Conservation (phyloP, 2,113 vertebrate species). For the Coptodon rendalli region DNA sequence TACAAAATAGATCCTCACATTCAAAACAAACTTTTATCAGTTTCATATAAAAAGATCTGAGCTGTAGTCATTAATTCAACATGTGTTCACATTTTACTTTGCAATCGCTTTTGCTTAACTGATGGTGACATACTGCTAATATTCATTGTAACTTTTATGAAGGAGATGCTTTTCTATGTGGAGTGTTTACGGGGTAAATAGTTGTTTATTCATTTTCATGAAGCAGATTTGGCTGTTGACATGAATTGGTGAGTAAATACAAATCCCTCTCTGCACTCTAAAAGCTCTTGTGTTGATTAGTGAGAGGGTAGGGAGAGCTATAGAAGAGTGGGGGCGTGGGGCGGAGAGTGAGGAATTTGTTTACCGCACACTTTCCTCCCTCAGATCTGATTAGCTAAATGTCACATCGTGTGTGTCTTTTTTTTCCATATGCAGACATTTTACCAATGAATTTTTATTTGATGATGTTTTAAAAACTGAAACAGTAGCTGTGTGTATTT, state of each 20-base stretch:
- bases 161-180: not conserved
- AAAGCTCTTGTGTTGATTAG: slow-evolving; percentile 54
- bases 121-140: not conserved
- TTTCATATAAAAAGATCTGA: not conserved
- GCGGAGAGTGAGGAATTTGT: slow-evolving; percentile 10
- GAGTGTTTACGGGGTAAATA: slow-evolving; percentile 32
- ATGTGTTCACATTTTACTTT: not conserved
- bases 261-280: slow-evolving; percentile 21
- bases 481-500: not conserved
- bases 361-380: slow-evolving; percentile 39
- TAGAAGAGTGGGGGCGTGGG: not conserved
- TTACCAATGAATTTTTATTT: not conserved
- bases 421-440: not conserved
- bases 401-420: slow-evolving; percentile 23
- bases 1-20: not conserved
- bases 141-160: not conserved
- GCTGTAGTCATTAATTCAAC: not conserved
- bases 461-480: not conserved
- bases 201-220: slow-evolving; percentile 30
- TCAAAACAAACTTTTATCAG: not conserved
- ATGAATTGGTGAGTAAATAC: slow-evolving; percentile 50
- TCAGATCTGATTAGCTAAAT: slow-evolving; percentile 56
- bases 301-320: not conserved
- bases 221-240: slow-evolving; percentile 50
- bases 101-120: not conserved